Evolutionary conservation across 23 tunicate species (phyloP).

Genomic region (Diplosoma virens): DNA sequence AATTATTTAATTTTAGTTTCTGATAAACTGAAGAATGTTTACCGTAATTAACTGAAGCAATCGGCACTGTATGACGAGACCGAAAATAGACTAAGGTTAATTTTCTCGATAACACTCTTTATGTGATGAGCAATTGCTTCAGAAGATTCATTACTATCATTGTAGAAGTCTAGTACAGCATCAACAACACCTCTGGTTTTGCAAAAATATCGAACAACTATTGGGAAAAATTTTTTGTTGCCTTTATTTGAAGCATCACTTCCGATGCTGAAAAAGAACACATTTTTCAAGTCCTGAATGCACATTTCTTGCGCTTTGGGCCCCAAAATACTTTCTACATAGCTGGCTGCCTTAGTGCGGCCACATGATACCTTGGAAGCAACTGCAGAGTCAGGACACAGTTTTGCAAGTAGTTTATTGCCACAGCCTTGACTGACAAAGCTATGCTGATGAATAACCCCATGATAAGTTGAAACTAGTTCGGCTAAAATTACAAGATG

Average conservation of each 20-base stretch:
- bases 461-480: slow-evolving; percentile 13
- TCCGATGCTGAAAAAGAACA: not conserved
- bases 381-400: slow-evolving; percentile 4
- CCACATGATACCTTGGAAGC: slow-evolving; percentile 14
- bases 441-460: slow-evolving; percentile 6
- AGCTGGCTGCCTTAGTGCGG: slow-evolving; percentile 22
- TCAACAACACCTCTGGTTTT: slow-evolving; percentile 6
- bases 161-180: too few species aligned
- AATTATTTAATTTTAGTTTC: slow-evolving; percentile 8
- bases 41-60: slow-evolving; percentile 10
- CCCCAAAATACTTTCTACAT: too few species aligned
- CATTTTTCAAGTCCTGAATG: not conserved
- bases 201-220: not conserved
- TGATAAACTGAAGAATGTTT: too few species aligned
- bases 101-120: not conserved
- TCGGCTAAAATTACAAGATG: slow-evolving; percentile 5
- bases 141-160: slow-evolving; percentile 2
- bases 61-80: slow-evolving; percentile 18
- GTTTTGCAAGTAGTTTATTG: slow-evolving; percentile 1
- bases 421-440: slow-evolving; percentile 11
- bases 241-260: slow-evolving; percentile 12
- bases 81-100: slow-evolving; percentile 5
- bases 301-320: too few species aligned
- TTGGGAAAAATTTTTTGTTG: slow-evolving; percentile 3
- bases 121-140: slow-evolving; percentile 13